Conservation (phyloP, 1,140 invertebrate genomes). For the Calephelis nemesis region DNA sequence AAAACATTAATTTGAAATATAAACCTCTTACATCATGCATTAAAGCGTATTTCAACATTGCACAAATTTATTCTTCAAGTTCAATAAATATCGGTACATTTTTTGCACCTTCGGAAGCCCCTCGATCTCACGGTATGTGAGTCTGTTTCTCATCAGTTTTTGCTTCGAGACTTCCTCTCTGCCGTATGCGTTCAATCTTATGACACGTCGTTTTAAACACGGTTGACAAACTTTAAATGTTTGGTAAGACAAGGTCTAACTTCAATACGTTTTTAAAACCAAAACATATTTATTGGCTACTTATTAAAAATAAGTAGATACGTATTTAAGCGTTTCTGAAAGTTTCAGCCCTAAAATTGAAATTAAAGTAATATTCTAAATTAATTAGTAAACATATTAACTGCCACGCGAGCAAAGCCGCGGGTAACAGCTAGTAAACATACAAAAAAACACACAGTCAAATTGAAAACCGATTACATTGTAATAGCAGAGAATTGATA, state of each 20-base stretch:
- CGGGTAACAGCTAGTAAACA: too few species aligned
- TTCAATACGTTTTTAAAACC: too few species aligned
- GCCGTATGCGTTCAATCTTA: slow-evolving; percentile 28
- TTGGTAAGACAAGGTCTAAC: not conserved
- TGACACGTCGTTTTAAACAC: slow-evolving; percentile 15
- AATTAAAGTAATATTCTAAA: too few species aligned
- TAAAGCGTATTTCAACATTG: not conserved
- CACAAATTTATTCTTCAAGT: not conserved
- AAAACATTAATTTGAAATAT: not conserved
- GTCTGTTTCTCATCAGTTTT: slow-evolving; percentile 39
- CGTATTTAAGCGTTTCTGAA: too few species aligned
- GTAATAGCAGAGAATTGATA: too few species aligned
- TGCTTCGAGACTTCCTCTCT: slow-evolving; percentile 30
- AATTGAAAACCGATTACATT: not conserved
- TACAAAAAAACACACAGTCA: too few species aligned
- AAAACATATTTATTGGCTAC: too few species aligned
- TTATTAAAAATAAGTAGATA: too few species aligned
- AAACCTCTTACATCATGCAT: not conserved
- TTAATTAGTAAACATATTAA: too few species aligned
- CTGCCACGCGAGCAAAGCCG: too few species aligned
- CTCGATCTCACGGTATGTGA: slow-evolving; percentile 25
- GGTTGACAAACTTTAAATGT: not conserved
- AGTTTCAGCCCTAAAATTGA: too few species aligned
- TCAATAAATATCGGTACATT: slow-evolving; percentile 4
- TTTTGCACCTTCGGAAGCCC: slow-evolving; percentile 32